Base-by-base conservation (phyloP, 2,113 vertebrate species). In the Cepphus grylle region DNA sequence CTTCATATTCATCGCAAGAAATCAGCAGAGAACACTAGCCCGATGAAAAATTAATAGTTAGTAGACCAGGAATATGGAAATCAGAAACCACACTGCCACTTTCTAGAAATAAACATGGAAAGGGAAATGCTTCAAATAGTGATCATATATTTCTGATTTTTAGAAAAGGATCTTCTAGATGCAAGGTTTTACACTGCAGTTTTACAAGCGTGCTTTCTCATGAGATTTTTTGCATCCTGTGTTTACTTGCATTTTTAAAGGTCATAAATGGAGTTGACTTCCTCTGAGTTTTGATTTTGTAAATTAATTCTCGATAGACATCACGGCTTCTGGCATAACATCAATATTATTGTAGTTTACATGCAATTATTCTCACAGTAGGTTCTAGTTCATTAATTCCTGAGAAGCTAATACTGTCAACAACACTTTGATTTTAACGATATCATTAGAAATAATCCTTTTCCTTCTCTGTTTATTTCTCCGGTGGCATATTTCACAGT, bases 361-460 rank as follows among this genome's bases (percentile, higher is more conserved):
- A 52, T 81, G 69, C 65, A 92, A 84, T 96, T 96, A 89, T 92
- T 95, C 61, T 95, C 92, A 91, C 61, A 89, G 43, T 72, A 91
- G 34, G 69, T 84, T 93, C 69, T 78, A 88, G 80, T 74, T 92
- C 83, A 92, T 92, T 95, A 94, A 91, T 94, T 92, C 58, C 50
- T 81, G 70, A 91, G 72, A 79, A 53, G 52, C 23, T 74, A 88
- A 86, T 86, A 34, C 49, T 65, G 34, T 71, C 52, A 91, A 79
- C 47, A 78, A 84, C 21, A 49, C 40, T 95, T 95, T 38, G 55
- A 80, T 86, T 93, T 81, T 86, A 94, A 92, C 72, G 30, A n/a
- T 84, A 56, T 59, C 14, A 81, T 96, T 95, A 93, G 70, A 88
- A 92, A 86, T 29, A 86, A 81, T 86, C 8, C 45, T 80, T 66